A percentile compares a stretch with the other conserved stretches of the same genome.
phyloP scores from a whole-genome alignment of 1,140 invertebrate genomes.

The Ptiloglossa arizonensis region DNA sequence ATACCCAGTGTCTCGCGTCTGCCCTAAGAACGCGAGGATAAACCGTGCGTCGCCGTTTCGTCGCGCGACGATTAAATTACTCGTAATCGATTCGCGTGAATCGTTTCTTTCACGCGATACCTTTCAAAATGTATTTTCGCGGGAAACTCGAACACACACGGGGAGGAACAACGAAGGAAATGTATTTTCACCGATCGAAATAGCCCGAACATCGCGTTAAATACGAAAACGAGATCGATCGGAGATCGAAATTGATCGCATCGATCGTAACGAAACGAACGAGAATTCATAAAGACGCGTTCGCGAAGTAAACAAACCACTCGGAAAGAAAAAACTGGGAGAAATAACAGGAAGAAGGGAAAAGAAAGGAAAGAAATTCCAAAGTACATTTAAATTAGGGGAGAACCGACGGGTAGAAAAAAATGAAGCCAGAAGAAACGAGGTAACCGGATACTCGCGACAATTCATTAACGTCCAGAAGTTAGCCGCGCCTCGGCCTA shows the following conservation, averaged over 20 bases:
- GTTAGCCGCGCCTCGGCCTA: not conserved
- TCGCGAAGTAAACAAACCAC: not conserved
- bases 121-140: too few species aligned
- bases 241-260: too few species aligned
- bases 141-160: too few species aligned
- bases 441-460: slow-evolving; percentile 16
- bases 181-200: too few species aligned
- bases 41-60: too few species aligned
- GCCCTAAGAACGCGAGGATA: not conserved
- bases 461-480: slow-evolving; percentile 15
- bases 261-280: slow-evolving; percentile 14
- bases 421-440: not conserved
- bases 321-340: too few species aligned
- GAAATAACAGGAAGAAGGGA: not conserved
- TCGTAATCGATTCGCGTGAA: too few species aligned
- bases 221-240: not conserved
- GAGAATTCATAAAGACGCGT: slow-evolving; percentile 29
- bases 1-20: not conserved
- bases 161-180: too few species aligned
- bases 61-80: too few species aligned
- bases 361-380: not conserved
- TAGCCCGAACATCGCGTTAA: too few species aligned
- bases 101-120: too few species aligned
- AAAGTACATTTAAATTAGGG: slow-evolving; percentile 3
- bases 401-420: not conserved